phyloP scores from a whole-genome alignment of 2,888 invertebrate genomes.

The Reticulitermes lucifugus region DNA sequence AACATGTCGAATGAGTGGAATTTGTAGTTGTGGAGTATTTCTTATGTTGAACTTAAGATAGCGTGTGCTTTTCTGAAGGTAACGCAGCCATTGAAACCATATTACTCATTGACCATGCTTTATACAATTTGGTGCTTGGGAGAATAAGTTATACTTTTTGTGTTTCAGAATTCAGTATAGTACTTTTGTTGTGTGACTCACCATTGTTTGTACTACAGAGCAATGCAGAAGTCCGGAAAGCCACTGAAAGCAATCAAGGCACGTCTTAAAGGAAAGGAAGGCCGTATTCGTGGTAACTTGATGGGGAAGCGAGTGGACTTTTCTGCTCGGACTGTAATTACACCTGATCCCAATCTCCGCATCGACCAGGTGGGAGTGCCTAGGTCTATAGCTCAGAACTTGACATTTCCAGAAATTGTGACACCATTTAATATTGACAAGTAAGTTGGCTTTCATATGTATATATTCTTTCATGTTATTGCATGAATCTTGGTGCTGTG shows the following conservation, averaged over 20 bases:
- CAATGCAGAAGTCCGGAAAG: conserved; percentile 99
- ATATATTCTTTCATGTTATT: too few relatives aligned
- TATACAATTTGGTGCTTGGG: neutral
- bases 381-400: conserved; percentile 96
- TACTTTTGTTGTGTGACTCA: too few relatives aligned
- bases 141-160: neutral
- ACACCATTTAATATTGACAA: conserved; percentile 99
- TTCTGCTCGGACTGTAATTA: conserved; percentile 98
- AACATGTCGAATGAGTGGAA: too few relatives aligned
- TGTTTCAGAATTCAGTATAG: neutral
- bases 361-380: conserved; percentile 99
- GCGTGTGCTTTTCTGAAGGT: too few relatives aligned
- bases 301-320: conserved; percentile 99
- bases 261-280: conserved; percentile 97
- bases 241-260: conserved; percentile 98
- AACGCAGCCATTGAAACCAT: too few relatives aligned
- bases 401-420: conserved; percentile 99
- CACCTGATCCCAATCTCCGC: conserved; percentile 93
- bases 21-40: too few relatives aligned
- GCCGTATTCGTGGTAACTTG: conserved; percentile 97
- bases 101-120: neutral
- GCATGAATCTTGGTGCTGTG: too few relatives aligned
- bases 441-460: conserved; percentile 61
- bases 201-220: conserved; percentile 66
- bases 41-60: too few relatives aligned